Conservation (phyloP, 2,888 invertebrate genomes). For the Dynastes tityus region DNA sequence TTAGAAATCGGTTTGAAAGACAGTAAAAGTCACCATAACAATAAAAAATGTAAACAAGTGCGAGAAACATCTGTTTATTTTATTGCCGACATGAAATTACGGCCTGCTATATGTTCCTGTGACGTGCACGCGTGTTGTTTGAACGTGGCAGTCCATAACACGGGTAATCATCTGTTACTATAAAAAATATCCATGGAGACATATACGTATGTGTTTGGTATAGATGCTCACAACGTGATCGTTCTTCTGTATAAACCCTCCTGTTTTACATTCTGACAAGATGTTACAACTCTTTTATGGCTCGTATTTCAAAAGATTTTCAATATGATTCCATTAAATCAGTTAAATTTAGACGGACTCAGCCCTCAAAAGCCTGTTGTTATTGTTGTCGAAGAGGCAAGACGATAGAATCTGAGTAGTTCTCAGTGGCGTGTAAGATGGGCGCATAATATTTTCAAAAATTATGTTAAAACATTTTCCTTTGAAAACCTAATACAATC, state of each 20-base stretch:
- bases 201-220: slow-evolving; percentile 10
- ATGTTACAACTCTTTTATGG: slow-evolving; percentile 52
- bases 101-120: slow-evolving; percentile 38
- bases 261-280: slow-evolving; percentile 51
- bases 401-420: background rate
- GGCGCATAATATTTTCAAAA: too few species aligned
- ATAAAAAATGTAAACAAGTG: slow-evolving; percentile 50
- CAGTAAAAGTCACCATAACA: slow-evolving; percentile 47
- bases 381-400: slow-evolving; percentile 6
- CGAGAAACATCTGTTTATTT: slow-evolving; percentile 52
- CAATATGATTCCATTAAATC: slow-evolving; percentile 47
- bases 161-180: slow-evolving; percentile 49
- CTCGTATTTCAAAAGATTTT: slow-evolving; percentile 50
- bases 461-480: too few species aligned
- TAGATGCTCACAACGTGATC: slow-evolving; percentile 17
- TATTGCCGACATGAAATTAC: slow-evolving; percentile 47
- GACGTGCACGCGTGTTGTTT: slow-evolving; percentile 34
- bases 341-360: slow-evolving; percentile 41
- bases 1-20: slow-evolving; percentile 49
- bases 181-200: slow-evolving; percentile 44
- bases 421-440: slow-evolving; percentile 3
- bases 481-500: too few species aligned
- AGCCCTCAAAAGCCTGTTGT: slow-evolving; percentile 19
- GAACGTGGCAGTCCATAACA: slow-evolving; percentile 36
- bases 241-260: slow-evolving; percentile 31